Conservation (phyloP, 2,113 vertebrate species). For the Tretioscincus oriximinensis region DNA sequence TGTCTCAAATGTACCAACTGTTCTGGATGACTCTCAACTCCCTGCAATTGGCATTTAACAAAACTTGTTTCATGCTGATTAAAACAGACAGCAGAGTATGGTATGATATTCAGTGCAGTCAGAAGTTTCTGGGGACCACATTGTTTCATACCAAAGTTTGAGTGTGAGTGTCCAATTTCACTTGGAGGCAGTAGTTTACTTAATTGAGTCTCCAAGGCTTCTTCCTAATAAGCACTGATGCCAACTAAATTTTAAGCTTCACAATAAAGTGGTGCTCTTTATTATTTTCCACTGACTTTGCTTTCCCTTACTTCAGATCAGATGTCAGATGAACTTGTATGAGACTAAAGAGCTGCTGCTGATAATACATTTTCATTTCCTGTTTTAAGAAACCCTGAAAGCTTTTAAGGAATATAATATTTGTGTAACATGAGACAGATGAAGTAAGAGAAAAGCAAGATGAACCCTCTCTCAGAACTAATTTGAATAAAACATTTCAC, state of each 20-base stretch:
- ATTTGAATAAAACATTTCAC: background rate
- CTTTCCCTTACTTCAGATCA: constrained; percentile 47
- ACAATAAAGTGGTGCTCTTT: constrained; percentile 25
- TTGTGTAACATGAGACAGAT: constrained; percentile 5
- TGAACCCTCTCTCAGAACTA: background rate
- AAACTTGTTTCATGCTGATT: no score
- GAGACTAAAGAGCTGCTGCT: constrained; percentile 56
- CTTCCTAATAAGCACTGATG: background rate
- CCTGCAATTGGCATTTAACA: no score
- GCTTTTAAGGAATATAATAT: constrained; percentile 31
- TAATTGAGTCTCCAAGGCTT: constrained; percentile 13
- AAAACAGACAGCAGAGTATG: no score
- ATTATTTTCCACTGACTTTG: constrained; percentile 16
- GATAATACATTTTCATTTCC: constrained; percentile 68
- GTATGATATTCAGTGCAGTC: no score
- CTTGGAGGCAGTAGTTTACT: background rate
- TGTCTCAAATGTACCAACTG: no score
- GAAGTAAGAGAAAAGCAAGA: background rate
- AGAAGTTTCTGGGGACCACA: no score
- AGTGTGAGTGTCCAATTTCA: no score
- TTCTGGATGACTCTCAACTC: no score
- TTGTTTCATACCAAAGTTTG: background rate
- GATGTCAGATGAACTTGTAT: constrained; percentile 38
- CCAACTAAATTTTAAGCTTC: constrained; percentile 17
- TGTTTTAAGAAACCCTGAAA: constrained; percentile 31